phyloP scores from a whole-genome alignment of 2,797 vertebrate genomes.

The Ptychadena robeensis region DNA sequence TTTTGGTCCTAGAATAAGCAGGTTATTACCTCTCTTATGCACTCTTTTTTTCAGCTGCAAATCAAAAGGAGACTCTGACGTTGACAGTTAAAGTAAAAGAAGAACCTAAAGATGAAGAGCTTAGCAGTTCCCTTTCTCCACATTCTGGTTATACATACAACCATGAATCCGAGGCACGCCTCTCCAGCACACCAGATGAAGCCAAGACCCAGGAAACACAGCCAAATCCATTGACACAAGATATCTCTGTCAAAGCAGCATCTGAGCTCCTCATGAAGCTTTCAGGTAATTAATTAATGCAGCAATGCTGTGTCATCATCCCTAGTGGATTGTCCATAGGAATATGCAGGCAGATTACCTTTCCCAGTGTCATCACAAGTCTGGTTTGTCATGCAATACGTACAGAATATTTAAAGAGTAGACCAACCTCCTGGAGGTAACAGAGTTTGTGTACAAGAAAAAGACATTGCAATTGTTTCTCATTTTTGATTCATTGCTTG shows the following conservation, averaged over 20 bases:
- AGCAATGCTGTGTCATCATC: neutral
- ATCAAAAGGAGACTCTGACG: slow-evolving; percentile 94
- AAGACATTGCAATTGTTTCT: too few relatives aligned
- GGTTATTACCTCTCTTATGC: neutral
- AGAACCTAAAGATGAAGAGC: slow-evolving; percentile 88
- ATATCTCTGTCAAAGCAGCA: slow-evolving; percentile 93
- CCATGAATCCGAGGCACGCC: slow-evolving; percentile 76
- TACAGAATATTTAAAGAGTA: too few relatives aligned
- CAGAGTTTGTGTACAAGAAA: too few relatives aligned
- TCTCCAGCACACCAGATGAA: slow-evolving; percentile 69
- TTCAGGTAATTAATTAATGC: slow-evolving; percentile 82
- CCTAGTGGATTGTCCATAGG: neutral
- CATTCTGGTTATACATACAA: slow-evolving; percentile 81
- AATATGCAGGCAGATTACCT: neutral
- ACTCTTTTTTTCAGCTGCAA: slow-evolving; percentile 82
- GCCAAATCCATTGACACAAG: slow-evolving; percentile 84
- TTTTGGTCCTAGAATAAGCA: neutral
- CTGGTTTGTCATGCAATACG: neutral
- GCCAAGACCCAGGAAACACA: slow-evolving; percentile 82
- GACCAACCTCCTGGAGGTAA: too few relatives aligned
- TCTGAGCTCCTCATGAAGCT: slow-evolving; percentile 98
- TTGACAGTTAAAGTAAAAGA: slow-evolving; percentile 93
- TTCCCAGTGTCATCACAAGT: neutral
- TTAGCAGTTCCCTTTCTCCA: slow-evolving; percentile 75
- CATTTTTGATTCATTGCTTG: too few relatives aligned